Conservation (phyloP, 92 coral and sea anemone genomes). For the Epizoanthus ramosus region DNA sequence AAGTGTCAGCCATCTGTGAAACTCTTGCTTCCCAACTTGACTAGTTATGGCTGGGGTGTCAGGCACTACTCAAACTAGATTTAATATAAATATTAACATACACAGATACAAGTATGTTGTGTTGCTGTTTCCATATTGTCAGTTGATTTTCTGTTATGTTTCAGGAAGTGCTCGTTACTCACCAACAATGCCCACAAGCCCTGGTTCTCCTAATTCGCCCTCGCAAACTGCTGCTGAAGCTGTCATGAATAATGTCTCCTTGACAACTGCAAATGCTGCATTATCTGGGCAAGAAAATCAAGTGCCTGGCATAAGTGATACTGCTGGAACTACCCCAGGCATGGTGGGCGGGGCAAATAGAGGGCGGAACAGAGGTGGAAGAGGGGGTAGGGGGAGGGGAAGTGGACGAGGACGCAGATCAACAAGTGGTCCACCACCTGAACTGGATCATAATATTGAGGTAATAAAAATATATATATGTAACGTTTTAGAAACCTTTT, state of each 20-base stretch:
- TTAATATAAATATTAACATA: no score
- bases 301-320: conserved; percentile 63
- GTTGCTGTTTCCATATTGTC: neutral
- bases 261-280: conserved; percentile 60
- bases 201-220: conserved; percentile 87
- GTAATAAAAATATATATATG: conserved; percentile 32
- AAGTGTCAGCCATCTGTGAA: no score
- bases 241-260: conserved; percentile 68
- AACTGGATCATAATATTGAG: conserved; percentile 96
- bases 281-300: conserved; percentile 74
- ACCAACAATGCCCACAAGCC: conserved; percentile 87
- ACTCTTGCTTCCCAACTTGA: no score
- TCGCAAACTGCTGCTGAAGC: conserved; percentile 68
- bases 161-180: conserved; percentile 88
- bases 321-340: conserved; percentile 68
- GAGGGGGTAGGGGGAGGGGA: conserved; percentile 93
- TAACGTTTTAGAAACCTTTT: no score
- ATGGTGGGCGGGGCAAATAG: conserved; percentile 63
- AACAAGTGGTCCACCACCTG: conserved; percentile 95
- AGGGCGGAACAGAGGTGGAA: conserved; percentile 91
- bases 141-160: neutral
- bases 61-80: no score
- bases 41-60: no score
- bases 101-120: neutral
- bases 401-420: conserved; percentile 95